A percentile compares a stretch with the other conserved stretches of the same genome.
Conservation (phyloP, 2,113 vertebrate genomes). For the Mastomys natalensis region DNA sequence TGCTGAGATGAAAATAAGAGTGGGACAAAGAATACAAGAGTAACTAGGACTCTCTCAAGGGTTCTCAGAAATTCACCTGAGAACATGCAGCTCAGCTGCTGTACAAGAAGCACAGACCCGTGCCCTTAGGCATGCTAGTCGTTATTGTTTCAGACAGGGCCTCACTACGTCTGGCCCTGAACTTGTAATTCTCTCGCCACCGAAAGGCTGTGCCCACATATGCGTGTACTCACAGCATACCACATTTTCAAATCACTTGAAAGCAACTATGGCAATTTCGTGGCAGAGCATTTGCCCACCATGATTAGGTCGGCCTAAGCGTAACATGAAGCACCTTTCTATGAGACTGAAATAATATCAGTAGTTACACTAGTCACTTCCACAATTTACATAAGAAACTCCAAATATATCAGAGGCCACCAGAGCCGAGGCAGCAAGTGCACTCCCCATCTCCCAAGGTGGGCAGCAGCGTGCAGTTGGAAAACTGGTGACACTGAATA, state of each 20-base stretch:
- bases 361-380: neutral
- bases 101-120: neutral
- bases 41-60: neutral
- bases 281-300: neutral
- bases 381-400: neutral
- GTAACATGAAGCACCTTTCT: neutral
- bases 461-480: neutral
- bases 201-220: neutral
- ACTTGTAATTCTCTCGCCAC: neutral
- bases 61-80: neutral
- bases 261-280: neutral
- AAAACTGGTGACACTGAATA: neutral
- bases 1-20: neutral
- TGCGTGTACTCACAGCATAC: too few species aligned
- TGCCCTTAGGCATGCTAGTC: fast-evolving
- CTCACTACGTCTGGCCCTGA: neutral
- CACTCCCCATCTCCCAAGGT: neutral
- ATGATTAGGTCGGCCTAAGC: too few species aligned
- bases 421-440: neutral
- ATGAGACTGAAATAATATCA: constrained; percentile 4
- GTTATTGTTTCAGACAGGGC: neutral
- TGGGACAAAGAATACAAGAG: neutral
- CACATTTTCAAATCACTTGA: neutral
- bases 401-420: neutral
- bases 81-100: neutral